Percentiles rank a stretch among this genome's conserved stretches.
Evolutionary conservation across 2,113 vertebrate species (phyloP).

Genomic region (Catharus minimus): DNA sequence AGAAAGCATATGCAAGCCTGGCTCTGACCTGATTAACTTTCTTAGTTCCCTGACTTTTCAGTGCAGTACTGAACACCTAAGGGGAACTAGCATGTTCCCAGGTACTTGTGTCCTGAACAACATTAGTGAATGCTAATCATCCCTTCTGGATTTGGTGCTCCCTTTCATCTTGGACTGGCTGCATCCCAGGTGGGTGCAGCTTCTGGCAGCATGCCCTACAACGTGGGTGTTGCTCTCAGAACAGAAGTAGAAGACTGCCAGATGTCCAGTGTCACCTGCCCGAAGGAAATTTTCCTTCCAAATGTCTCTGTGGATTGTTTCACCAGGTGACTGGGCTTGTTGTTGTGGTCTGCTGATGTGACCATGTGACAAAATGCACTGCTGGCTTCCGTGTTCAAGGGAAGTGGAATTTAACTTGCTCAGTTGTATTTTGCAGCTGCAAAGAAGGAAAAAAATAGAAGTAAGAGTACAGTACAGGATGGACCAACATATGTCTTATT

Average conservation of each 20-base stretch:
- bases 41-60: not conserved
- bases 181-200: slow-evolving; percentile 36
- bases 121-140: slow-evolving; percentile 38
- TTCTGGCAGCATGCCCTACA: slow-evolving; percentile 3
- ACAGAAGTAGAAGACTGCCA: not conserved
- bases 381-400: slow-evolving; percentile 48
- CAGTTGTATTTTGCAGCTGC: slow-evolving; percentile 54
- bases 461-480: slow-evolving; percentile 29
- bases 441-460: slow-evolving; percentile 54
- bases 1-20: slow-evolving; percentile 52
- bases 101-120: not conserved
- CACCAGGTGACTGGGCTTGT: not conserved
- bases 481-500: slow-evolving; percentile 15
- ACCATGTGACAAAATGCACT: slow-evolving; percentile 15
- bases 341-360: not conserved
- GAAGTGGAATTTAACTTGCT: slow-evolving; percentile 59
- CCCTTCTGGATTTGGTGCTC: slow-evolving; percentile 24
- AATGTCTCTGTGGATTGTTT: slow-evolving; percentile 1
- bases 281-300: slow-evolving; percentile 19
- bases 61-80: not conserved
- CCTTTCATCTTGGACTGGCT: slow-evolving; percentile 18
- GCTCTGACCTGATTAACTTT: slow-evolving; percentile 59
- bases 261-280: slow-evolving; percentile 19
- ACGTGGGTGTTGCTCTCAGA: not conserved
- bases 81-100: not conserved